phyloP scores from a whole-genome alignment of 2,797 vertebrate genomes.

The Chaunax sp. region DNA sequence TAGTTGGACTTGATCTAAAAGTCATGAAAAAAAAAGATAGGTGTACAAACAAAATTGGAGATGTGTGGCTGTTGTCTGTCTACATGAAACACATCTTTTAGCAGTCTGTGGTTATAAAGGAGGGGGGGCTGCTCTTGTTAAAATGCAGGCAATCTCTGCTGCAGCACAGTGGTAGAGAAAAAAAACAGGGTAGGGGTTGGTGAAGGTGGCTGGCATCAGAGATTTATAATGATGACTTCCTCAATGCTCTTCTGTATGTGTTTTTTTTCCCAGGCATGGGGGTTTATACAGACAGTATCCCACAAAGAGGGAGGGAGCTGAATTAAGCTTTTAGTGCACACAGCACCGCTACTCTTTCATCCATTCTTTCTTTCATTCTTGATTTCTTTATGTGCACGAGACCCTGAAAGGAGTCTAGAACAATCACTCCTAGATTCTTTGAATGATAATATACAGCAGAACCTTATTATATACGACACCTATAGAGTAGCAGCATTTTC shows the following conservation, averaged over 20 bases:
- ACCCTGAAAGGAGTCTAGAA: neutral
- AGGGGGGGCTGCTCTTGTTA: neutral
- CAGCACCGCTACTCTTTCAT: conserved; percentile 24
- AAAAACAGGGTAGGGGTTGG: conserved; percentile 7
- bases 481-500: conserved; percentile 21
- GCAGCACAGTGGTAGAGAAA: conserved; percentile 10
- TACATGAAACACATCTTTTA: neutral
- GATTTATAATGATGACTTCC: conserved; percentile 34
- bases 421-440: conserved; percentile 13
- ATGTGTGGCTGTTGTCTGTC: neutral
- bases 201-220: conserved; percentile 13
- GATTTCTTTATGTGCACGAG: too few species aligned
- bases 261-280: conserved; percentile 20
- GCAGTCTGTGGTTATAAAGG: neutral
- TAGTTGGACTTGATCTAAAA: neutral
- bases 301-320: conserved; percentile 35
- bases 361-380: conserved; percentile 5
- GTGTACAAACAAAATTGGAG: neutral
- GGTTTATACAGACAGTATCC: conserved; percentile 30
- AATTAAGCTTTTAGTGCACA: conserved; percentile 21
- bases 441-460: conserved; percentile 8
- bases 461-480: conserved; percentile 7
- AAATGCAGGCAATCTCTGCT: conserved; percentile 23
- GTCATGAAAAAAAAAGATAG: neutral
- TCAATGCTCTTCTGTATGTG: neutral